Conservation (phyloP, 2,888 invertebrate genomes). For the Himalopsyche anomala region DNA sequence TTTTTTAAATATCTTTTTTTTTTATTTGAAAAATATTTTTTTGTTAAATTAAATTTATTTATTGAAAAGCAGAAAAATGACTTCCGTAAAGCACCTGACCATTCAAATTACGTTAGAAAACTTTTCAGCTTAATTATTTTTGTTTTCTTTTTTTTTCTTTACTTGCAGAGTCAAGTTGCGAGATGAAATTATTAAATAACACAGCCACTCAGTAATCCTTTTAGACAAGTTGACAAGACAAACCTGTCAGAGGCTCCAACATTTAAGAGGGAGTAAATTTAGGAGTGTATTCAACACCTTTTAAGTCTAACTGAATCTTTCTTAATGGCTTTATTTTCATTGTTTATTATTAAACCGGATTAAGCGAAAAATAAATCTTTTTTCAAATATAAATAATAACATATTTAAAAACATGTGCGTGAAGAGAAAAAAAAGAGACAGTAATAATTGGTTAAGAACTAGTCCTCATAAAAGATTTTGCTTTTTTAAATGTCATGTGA, state of each 20-base stretch:
- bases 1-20: too few relatives aligned
- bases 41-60: too few relatives aligned
- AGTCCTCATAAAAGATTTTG: too few relatives aligned
- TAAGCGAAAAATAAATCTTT: not conserved
- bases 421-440: too few relatives aligned
- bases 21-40: too few relatives aligned
- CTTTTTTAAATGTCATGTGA: too few relatives aligned
- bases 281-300: not conserved
- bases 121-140: not conserved
- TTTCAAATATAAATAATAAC: too few relatives aligned
- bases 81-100: not conserved
- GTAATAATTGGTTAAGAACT: too few relatives aligned
- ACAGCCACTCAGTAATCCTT: slow-evolving; percentile 30
- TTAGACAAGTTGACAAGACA: slow-evolving; percentile 13
- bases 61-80: not conserved
- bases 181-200: not conserved
- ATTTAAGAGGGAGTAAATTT: not conserved
- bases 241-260: not conserved
- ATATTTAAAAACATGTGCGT: too few relatives aligned
- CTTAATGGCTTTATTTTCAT: not conserved
- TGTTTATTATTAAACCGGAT: not conserved
- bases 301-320: not conserved
- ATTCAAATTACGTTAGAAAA: not conserved
- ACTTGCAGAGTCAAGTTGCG: not conserved
- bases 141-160: not conserved